Base-by-base conservation (phyloP, 2,113 vertebrate species). In the Chaetura pelagica region DNA sequence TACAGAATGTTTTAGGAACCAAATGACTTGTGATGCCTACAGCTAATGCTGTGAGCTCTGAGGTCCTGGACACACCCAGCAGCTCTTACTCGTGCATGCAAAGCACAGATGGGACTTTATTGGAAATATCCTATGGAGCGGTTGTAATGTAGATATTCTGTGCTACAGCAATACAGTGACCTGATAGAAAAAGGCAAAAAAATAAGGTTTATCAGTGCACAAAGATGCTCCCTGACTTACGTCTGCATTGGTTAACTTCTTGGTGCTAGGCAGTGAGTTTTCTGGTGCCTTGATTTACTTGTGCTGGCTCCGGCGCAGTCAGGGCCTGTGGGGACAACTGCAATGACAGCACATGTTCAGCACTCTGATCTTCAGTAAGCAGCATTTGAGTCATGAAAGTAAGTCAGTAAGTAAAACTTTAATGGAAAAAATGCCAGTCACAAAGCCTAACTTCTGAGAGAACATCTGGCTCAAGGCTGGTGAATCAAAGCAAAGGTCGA, bases 61-160 rank as follows among this genome's bases (percentile, higher is more conserved):
- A 84, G 87, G 96, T 72, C 90, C 26, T 13, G 15, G 92, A 67
- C 97, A 97, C 96, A 89, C 94, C 96, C 95, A 40, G 49, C n/a
- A 83, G 79, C 79, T 93, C 89, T 92, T 87, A 85, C 51, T 96
- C 97, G 93, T 30, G 51, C 95, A 83, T 23, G 15, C 93, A 95
- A 67, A 87, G 76, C 8, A 15, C 27, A 2, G 72, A 27, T 1
- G 90, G 93, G 95, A 87, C 54, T 86, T 66, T 48, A 32, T 2
- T 84, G 82, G 42, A 59, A 62, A 38, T 51, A 35, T 4, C 79
- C 79, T 7, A 0, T 46, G 38, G 76, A 88, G 64, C 1, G 0
- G 29, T 12, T 54, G 63, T 29, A 23, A 12, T 3, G 55, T 8
- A 32, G 38, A 2, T 52, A 4, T 10, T 67, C 64, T 12, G 0